A percentile compares a stretch with the other conserved stretches of the same genome.
phyloP scores from a whole-genome alignment of 2,888 invertebrate genomes.

The Synergus itoensis region DNA sequence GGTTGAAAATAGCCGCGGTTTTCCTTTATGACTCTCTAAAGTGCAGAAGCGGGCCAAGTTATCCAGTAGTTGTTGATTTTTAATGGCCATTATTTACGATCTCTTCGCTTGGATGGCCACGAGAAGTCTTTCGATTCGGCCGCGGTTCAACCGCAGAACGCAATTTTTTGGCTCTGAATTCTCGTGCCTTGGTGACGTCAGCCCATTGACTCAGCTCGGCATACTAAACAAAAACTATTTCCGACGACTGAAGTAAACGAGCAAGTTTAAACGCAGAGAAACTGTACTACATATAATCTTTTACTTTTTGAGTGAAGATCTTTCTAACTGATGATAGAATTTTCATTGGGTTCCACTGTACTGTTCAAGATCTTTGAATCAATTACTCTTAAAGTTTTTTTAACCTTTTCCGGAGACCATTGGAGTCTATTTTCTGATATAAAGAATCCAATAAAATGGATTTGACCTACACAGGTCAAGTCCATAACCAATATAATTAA shows the following conservation, averaged over 20 bases:
- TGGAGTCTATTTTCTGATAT: neutral
- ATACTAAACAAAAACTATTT: conserved; percentile 53
- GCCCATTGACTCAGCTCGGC: conserved; percentile 50
- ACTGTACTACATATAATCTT: conserved; percentile 8
- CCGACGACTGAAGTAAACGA: conserved; percentile 45
- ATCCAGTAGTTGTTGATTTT: conserved; percentile 16
- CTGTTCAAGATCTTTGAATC: neutral
- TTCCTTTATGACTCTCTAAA: conserved; percentile 28
- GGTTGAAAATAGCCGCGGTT: conserved; percentile 15
- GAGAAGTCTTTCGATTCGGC: conserved; percentile 18
- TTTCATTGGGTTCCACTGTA: neutral
- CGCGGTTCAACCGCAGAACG: conserved; percentile 6
- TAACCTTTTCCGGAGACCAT: neutral
- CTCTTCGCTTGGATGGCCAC: neutral
- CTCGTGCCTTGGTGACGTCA: conserved; percentile 50
- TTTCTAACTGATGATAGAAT: neutral
- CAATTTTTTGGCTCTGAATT: conserved; percentile 26
- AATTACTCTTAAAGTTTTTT: neutral
- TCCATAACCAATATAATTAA: neutral
- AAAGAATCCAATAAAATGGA: neutral
- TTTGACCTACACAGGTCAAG: neutral
- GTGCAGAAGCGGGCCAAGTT: conserved; percentile 18
- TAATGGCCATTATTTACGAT: conserved; percentile 11
- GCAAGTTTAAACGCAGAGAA: conserved; percentile 43
- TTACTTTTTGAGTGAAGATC: neutral